Evolutionary conservation across 2,888 invertebrate species (phyloP), one percentile per base, ranked within the genome.

Genomic region (Cecidostiba fungosa): DNA sequence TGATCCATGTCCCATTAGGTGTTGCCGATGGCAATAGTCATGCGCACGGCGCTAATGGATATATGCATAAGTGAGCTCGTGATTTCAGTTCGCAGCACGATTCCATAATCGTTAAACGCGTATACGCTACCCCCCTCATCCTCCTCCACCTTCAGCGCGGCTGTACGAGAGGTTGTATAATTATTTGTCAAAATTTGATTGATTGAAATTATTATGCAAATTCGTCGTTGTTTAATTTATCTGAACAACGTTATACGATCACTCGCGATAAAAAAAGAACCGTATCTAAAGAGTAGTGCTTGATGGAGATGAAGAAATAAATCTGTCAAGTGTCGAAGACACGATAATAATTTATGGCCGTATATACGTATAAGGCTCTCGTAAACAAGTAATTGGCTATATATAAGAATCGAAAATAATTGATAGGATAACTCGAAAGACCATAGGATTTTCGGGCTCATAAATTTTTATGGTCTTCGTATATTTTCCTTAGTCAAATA

Each of bases 31-130:
- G 43, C n/a, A 77, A 72, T 77, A 77, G 54, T 62, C 32, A 39
- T 83, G 70, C 36, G 3, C 54, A 39, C 29, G 12, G 19, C 70
- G 10, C 26, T 77, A 74, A 78, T 73, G 73, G 14, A 23, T 77
- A 62, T 69, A 66, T 77, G 62, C 47, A 78, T 70, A 78, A 39
- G 39, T 77, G 54, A 82, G 70, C 59, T 59, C 23, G 39, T 26
- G 39, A 82, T 76, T 77, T 82, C 43, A 54, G 69, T 74, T 69
- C 36, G n/a, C 50, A 19, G 82, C 77, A 82, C 74, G 74, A 76
- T 69, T 82, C 76, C 50, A 77, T 70, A 77, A 82, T 82, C 23
- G 59, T 36, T 80, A 16, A 59, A 73, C 32, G 23, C n/a, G n/a
- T n/a, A 54, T 36, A 36, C 36, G 0, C 36, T 12, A 2, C 0